phyloP scores from a whole-genome alignment of 35 echinoderm and acorn worm species.

The Heliocidaris tuberculata region DNA sequence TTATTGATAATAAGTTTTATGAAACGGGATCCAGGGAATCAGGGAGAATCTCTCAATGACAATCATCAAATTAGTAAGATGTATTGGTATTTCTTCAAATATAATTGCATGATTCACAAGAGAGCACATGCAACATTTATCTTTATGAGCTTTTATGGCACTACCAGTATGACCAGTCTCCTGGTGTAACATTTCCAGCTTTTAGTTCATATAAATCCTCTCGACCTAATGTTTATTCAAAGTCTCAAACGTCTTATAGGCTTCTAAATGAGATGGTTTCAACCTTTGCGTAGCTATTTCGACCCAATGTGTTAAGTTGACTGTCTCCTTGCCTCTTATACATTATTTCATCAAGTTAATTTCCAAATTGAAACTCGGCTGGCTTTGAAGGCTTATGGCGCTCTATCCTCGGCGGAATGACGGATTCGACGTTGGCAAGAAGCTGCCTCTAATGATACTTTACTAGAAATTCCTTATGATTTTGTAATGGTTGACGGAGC shows the following conservation, averaged over 20 bases:
- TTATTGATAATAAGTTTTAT: too few relatives aligned
- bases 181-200: not conserved
- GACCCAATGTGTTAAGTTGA: slow-evolving; percentile 9
- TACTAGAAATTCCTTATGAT: slow-evolving; percentile 26
- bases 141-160: too few relatives aligned
- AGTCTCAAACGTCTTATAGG: not conserved
- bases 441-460: not conserved
- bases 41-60: not conserved
- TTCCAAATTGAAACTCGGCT: slow-evolving; percentile 47
- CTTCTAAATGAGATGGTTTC: not conserved
- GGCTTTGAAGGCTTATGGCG: not conserved
- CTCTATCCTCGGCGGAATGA: not conserved
- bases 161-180: not conserved
- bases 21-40: too few relatives aligned
- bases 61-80: not conserved
- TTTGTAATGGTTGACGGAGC: slow-evolving; percentile 45
- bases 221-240: not conserved
- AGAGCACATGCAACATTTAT: not conserved
- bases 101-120: not conserved
- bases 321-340: not conserved
- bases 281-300: not conserved
- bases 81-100: not conserved
- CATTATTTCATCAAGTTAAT: not conserved
- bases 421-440: not conserved
- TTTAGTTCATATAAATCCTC: not conserved